Evolutionary conservation across 2,797 vertebrate species (phyloP), one percentile per base, ranked within the genome.

Genomic region (Bradypus variegatus): DNA sequence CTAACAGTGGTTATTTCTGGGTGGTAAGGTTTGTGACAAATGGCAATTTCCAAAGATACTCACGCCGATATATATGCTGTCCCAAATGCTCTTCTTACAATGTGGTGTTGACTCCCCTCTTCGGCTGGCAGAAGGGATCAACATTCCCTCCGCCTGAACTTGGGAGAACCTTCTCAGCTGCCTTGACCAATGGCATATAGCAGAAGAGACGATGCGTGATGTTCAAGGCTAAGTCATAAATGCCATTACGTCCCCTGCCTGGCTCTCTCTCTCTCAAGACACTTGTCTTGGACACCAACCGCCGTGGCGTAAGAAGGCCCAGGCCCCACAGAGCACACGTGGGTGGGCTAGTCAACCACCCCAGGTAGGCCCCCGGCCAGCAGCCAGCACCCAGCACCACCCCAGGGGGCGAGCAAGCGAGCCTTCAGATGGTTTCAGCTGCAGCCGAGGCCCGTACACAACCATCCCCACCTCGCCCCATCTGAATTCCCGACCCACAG

Each of bases 71-170:
- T 3, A 5, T 3, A 9, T 18, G 10, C 27, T 4, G 2, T 19
- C 29, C 13, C 21, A 19, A 27, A 8, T 0, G 9, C 33, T 58
- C 25, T 31, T 41, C 75, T 70, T 19, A 15, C 31, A 2, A 31
- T 1, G 11, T 41, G 15, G 18, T 2, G 4, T 23, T n/a, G 15
- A 50, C n/a, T 23, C 76, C 23, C 58, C 33, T 62, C 16, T 19
- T 1, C 29, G 1, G 21, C 27, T 6, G 6, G 13, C 12, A 2
- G 48, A 69, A 15, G 19, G 8, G 2, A 33, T 5, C 41, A 64
- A 38, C 25, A 2, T 27, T 36, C 31, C 48, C 60, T 73, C 38
- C 45, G 23, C 55, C 72, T 50, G 27, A 69, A 48, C 21, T 10
- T 77, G 75, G 50, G 53, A 77, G 69, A 58, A 27, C 18, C 33